Base-by-base conservation (phyloP, 35 echinoderm and acorn worm species). In the Stichopus chloronotus region DNA sequence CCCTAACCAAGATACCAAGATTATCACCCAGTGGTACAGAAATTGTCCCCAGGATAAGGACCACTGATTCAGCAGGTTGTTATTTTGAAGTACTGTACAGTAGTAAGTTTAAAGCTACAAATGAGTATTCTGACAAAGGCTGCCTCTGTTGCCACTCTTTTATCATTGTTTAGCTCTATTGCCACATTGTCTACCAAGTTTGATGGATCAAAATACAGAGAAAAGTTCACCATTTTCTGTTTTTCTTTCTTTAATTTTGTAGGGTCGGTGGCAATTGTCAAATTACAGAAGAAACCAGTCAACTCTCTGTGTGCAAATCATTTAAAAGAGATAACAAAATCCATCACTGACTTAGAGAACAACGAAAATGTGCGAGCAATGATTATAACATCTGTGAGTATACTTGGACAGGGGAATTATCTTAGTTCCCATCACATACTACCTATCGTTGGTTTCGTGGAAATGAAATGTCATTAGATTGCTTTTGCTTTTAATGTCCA, bases 351-450 rank as follows among this genome's bases (percentile, higher is more conserved):
- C 24, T 72, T 89, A 53, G 87, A 89, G 52, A 71, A 71, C 52
- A 89, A 89, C 71, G 87, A 89, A 52, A 89, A 57, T 56, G 53
- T 87, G 24, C 57, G 58, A 56, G n/a, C 58, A n/a, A 65, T 87
- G 84, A 87, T 87, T n/a, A 23, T 87, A n/a, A 87, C 84, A 65
- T 87, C 84, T 87, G 84, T 87, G 23, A 87, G 84, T 87, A 20
- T 11, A 7, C 22, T 72, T 13, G 13, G 13, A 16, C 69, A 72
- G 69, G 13, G 13, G 13, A 16, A 16, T 4, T 13, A 22, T 16
- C 13, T 72, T 72, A 16, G 2, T 16, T 13, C 2, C 13, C 13
- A 22, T 72, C 22, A 72, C 69, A 72, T 16, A 22, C 13, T 72
- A 1, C 13, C 13, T 13, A 1, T 16, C 1, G 22, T 16, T 2